Conservation (phyloP, 2,888 invertebrate genomes). For the Drosophila birchii region DNA sequence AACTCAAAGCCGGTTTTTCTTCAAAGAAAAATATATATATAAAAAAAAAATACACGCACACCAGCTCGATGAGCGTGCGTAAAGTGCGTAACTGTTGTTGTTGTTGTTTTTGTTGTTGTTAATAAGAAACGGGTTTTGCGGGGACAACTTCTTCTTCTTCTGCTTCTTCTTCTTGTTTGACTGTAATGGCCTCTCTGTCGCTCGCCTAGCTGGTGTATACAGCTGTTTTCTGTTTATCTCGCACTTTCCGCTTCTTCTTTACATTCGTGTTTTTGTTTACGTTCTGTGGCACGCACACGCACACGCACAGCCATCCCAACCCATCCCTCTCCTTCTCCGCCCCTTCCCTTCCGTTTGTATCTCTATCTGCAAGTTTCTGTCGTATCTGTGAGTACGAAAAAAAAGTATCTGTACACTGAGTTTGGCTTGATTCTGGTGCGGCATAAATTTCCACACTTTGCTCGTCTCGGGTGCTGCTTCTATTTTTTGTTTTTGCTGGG, state of each 20-base stretch:
- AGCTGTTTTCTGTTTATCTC: constrained; percentile 81
- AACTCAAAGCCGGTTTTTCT: constrained; percentile 72
- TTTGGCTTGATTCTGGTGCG: constrained; percentile 18
- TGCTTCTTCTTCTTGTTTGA: constrained; percentile 38
- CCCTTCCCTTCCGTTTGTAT: constrained; percentile 19
- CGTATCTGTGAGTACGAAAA: constrained; percentile 13
- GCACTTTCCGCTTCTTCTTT: constrained; percentile 78
- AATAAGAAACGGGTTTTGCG: constrained; percentile 66
- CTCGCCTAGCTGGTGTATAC: constrained; percentile 66
- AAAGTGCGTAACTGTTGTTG: constrained; percentile 78
- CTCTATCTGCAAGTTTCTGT: constrained; percentile 40
- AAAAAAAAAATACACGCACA: constrained; percentile 36
- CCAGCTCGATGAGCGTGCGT: constrained; percentile 68
- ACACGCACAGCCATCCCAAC: background rate
- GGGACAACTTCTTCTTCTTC: constrained; percentile 50
- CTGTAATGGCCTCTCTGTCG: constrained; percentile 8
- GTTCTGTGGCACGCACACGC: constrained; percentile 73
- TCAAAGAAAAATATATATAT: constrained; percentile 57
- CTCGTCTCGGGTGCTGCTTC: background rate
- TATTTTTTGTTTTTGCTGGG: constrained; percentile 2
- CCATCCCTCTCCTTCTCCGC: background rate
- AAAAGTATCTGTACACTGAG: constrained; percentile 31
- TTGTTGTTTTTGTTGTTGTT: constrained; percentile 34
- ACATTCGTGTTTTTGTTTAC: constrained; percentile 80
- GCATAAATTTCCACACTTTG: constrained; percentile 34